Evolutionary conservation across 2,113 vertebrate genomes (phyloP).

Genomic region (Ahaetulla prasina): DNA sequence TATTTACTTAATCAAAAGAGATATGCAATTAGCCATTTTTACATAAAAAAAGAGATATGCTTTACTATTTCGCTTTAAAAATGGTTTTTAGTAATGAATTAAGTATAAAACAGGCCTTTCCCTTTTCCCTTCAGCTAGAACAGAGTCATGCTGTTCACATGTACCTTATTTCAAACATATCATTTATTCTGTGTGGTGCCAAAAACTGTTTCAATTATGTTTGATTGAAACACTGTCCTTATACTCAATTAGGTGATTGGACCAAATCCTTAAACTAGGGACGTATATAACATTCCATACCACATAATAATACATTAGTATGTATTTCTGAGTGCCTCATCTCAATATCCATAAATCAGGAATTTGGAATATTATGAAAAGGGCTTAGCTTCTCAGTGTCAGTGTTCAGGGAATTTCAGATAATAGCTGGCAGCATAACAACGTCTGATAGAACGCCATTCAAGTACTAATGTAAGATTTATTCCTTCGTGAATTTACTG

Average conservation of each 20-base stretch:
- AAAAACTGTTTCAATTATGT: slow-evolving; percentile 50
- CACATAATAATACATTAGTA: slow-evolving; percentile 53
- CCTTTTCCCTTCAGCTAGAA: slow-evolving; percentile 43
- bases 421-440: slow-evolving; percentile 26
- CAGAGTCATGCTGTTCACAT: slow-evolving; percentile 39
- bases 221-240: slow-evolving; percentile 57
- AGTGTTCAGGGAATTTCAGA: slow-evolving; percentile 39
- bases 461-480: not conserved
- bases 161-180: slow-evolving; percentile 28
- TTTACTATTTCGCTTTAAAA: slow-evolving; percentile 29
- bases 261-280: slow-evolving; percentile 40
- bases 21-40: slow-evolving; percentile 2
- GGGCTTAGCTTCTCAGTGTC: slow-evolving; percentile 43
- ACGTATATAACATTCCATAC: slow-evolving; percentile 50
- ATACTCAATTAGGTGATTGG: slow-evolving; percentile 50
- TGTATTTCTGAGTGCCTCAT: slow-evolving; percentile 49
- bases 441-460: slow-evolving; percentile 5
- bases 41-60: slow-evolving; percentile 22
- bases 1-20: slow-evolving; percentile 7
- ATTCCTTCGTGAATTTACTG: not conserved
- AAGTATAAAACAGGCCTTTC: slow-evolving; percentile 35
- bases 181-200: slow-evolving; percentile 40
- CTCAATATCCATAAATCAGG: slow-evolving; percentile 49
- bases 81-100: slow-evolving; percentile 19
- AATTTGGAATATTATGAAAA: slow-evolving; percentile 40